phyloP scores from a whole-genome alignment of 2,888 invertebrate species.

The Helobdella robusta region DNA sequence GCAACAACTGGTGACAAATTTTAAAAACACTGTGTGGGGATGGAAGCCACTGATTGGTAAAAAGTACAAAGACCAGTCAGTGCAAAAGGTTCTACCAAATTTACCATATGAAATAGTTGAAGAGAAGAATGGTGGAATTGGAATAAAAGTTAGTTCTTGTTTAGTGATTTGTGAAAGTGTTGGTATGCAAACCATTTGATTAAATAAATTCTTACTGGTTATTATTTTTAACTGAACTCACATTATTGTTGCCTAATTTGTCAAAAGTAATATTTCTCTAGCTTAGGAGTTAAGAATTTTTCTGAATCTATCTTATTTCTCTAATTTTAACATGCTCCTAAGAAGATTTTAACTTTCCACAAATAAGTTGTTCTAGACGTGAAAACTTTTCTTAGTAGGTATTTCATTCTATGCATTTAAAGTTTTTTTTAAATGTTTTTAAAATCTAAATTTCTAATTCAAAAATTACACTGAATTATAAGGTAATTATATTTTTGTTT shows the following conservation, averaged over 20 bases:
- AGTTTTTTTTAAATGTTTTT: neutral
- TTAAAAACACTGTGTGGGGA: slow-evolving; percentile 88
- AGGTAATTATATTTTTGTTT: neutral
- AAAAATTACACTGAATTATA: neutral
- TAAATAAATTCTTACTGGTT: neutral
- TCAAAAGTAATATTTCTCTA: slow-evolving; percentile 4
- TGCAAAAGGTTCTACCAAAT: slow-evolving; percentile 70
- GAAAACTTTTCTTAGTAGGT: no score
- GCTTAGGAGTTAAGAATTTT: neutral
- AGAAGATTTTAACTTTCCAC: no score
- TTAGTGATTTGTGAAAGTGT: neutral
- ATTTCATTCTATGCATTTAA: neutral
- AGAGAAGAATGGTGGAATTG: slow-evolving; percentile 68
- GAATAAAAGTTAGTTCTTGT: slow-evolving; percentile 63
- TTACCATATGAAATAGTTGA: slow-evolving; percentile 71
- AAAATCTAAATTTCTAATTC: neutral
- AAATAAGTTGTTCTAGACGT: no score
- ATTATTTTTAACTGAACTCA: neutral
- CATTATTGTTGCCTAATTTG: neutral
- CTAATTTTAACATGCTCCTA: no score
- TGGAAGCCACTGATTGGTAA: slow-evolving; percentile 87
- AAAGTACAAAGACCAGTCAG: slow-evolving; percentile 71
- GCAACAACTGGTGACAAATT: slow-evolving; percentile 89
- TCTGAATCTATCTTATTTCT: no score
- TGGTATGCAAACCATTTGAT: neutral